Conservation (phyloP, 1,140 invertebrate species). For the Charaxes varanes region DNA sequence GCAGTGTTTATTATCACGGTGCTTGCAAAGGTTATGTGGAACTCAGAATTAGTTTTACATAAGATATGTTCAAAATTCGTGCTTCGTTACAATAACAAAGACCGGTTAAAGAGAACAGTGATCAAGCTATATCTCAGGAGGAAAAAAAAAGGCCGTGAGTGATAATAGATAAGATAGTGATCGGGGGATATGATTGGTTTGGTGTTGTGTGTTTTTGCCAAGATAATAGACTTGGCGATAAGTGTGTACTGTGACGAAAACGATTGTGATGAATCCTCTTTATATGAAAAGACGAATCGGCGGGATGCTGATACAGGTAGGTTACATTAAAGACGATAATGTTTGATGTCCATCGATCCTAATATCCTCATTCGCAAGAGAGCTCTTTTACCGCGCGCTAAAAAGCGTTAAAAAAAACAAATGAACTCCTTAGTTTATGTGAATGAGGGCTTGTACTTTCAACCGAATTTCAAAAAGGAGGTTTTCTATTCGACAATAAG, state of each 20-base stretch:
- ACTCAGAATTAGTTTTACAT: slow-evolving; percentile 12
- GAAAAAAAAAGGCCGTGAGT: slow-evolving; percentile 34
- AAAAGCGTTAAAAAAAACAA: too few relatives aligned
- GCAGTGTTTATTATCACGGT: slow-evolving; percentile 22
- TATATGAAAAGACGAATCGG: too few relatives aligned
- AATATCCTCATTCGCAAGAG: too few relatives aligned
- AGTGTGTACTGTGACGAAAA: slow-evolving; percentile 24
- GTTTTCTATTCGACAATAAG: too few relatives aligned
- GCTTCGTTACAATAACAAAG: slow-evolving; percentile 11
- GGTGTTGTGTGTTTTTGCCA: slow-evolving; percentile 46
- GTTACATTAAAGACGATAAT: too few relatives aligned
- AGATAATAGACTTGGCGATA: slow-evolving; percentile 41
- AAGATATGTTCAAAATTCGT: slow-evolving; percentile 15
- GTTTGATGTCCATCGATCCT: too few relatives aligned
- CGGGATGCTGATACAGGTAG: too few relatives aligned
- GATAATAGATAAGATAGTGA: slow-evolving; percentile 19
- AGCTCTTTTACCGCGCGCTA: too few relatives aligned
- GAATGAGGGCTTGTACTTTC: too few relatives aligned
- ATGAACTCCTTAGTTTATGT: too few relatives aligned
- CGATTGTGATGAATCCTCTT: too few relatives aligned
- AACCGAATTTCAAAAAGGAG: too few relatives aligned
- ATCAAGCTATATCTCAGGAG: slow-evolving; percentile 37
- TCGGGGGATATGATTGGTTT: slow-evolving; percentile 45
- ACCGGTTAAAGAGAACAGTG: slow-evolving; percentile 18
- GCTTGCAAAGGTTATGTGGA: slow-evolving; percentile 27